Evolutionary conservation across 2,888 invertebrate species (phyloP).

Genomic region (Eledone cirrhosa): DNA sequence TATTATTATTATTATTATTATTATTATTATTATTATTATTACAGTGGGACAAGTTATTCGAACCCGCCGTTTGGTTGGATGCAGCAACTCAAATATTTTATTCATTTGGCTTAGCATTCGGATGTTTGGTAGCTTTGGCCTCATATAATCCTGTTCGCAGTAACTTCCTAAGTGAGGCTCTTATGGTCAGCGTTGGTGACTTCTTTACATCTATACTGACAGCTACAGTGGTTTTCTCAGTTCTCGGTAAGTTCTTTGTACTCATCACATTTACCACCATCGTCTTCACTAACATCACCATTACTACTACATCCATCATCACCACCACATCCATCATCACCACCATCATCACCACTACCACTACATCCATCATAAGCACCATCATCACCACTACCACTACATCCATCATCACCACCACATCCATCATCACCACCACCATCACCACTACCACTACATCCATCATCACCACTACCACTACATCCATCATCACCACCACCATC

Average conservation of each 20-base stretch:
- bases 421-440: too few species aligned
- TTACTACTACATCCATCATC: too few species aligned
- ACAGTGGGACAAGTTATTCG: constrained; percentile 83
- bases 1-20: neutral
- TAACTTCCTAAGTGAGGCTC: constrained; percentile 90
- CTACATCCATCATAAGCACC: too few species aligned
- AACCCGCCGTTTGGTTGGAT: constrained; percentile 93
- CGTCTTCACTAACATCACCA: too few species aligned
- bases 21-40: constrained; percentile 64
- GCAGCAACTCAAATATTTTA: constrained; percentile 97
- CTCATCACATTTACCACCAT: neutral
- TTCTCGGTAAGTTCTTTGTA: constrained; percentile 74
- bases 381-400: too few species aligned
- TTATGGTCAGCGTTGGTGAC: constrained; percentile 88
- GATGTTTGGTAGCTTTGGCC: constrained; percentile 92
- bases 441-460: too few species aligned
- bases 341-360: too few species aligned
- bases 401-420: too few species aligned
- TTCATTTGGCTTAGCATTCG: constrained; percentile 93
- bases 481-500: too few species aligned
- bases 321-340: too few species aligned
- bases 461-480: too few species aligned
- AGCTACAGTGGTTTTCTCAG: constrained; percentile 93
- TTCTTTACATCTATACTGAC: constrained; percentile 95
- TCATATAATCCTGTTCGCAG: constrained; percentile 95